Evolutionary conservation across 2,113 vertebrate genomes (phyloP).

Genomic region (Ictidomys tridecemlineatus): DNA sequence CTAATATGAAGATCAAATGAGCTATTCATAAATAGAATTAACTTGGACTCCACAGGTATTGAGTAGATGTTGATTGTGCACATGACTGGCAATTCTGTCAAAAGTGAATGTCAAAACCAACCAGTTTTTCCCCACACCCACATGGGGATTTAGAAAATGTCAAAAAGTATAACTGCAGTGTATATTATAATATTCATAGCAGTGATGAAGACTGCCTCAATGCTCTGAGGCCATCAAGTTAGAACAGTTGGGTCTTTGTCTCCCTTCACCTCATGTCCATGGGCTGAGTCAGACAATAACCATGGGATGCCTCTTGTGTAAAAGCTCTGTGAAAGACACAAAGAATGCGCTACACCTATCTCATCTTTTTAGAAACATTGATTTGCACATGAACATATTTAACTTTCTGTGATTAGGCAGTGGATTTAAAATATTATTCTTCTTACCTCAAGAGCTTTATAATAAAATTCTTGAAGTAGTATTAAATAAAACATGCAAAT

Average conservation of each 20-base stretch:
- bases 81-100: not conserved
- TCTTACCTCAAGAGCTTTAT: not conserved
- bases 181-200: not conserved
- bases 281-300: not conserved
- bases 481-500: slow-evolving; percentile 46
- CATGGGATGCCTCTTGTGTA: too few species aligned
- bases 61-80: not conserved
- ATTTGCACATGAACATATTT: not conserved
- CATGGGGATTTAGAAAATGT: not conserved
- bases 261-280: not conserved
- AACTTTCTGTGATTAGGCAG: not conserved
- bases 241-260: not conserved
- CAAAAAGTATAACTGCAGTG: not conserved
- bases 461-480: not conserved
- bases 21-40: not conserved
- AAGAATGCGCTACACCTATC: too few species aligned
- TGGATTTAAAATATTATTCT: slow-evolving; percentile 17
- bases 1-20: not conserved
- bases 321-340: too few species aligned
- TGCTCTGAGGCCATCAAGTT: not conserved
- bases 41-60: not conserved
- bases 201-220: not conserved
- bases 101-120: not conserved
- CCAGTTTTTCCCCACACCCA: not conserved
- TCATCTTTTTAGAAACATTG: not conserved